Evolutionary conservation across 1,140 invertebrate genomes (phyloP).

Genomic region (Aphelinus certus): DNA sequence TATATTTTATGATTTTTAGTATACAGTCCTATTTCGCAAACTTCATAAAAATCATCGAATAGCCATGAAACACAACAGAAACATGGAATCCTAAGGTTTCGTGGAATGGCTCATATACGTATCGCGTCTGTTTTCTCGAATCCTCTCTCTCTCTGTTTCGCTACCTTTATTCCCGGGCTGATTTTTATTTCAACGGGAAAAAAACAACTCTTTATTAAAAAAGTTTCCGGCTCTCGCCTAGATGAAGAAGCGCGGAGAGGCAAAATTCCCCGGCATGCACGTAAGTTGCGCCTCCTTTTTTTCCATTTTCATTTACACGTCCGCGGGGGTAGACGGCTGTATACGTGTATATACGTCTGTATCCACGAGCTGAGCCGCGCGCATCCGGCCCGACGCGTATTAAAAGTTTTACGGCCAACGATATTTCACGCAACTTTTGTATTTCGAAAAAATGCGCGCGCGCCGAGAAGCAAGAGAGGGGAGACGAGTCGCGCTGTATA

Average conservation of each 20-base stretch:
- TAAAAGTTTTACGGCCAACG: slow-evolving; percentile 64
- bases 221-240: slow-evolving; percentile 50
- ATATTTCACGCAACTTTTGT: slow-evolving; percentile 66
- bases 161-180: slow-evolving; percentile 38
- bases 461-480: too few species aligned
- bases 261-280: neutral
- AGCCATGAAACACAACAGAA: too few species aligned
- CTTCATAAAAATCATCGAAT: too few species aligned
- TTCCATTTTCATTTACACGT: slow-evolving; percentile 23
- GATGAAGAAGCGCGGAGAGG: neutral
- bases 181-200: slow-evolving; percentile 58
- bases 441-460: slow-evolving; percentile 59
- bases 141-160: slow-evolving; percentile 10
- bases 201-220: slow-evolving; percentile 64
- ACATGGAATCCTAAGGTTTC: too few species aligned
- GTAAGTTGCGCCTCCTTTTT: neutral
- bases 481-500: too few species aligned
- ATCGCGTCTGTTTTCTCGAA: too few species aligned
- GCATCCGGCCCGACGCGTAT: slow-evolving; percentile 50
- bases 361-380: slow-evolving; percentile 38
- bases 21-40: too few species aligned
- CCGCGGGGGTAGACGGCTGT: neutral
- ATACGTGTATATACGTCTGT: slow-evolving; percentile 43
- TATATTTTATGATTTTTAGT: too few species aligned
- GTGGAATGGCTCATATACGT: too few species aligned